Evolutionary conservation across 2,888 invertebrate genomes (phyloP), one percentile per base, ranked within the genome.

Genomic region (Physocephala rufipes): DNA sequence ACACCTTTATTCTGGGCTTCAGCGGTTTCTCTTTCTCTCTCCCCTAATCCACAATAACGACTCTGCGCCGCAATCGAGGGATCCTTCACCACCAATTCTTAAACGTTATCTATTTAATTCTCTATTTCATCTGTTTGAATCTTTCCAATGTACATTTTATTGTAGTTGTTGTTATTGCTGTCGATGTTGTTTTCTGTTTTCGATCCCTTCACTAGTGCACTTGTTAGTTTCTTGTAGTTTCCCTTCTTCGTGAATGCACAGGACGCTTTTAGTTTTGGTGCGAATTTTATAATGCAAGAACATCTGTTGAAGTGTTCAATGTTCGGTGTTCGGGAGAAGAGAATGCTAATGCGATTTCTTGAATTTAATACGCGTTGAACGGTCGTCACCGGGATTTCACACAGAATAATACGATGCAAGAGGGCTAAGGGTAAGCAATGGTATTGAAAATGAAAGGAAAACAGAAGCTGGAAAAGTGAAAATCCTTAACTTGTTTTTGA

Each of bases 261-360:
- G 71, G 78, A 78, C 76, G 81, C 83, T 81, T 83, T 80, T 83
- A 83, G 82, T 84, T 82, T 83, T 83, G 36, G 36, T 36, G 82
- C 82, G 83, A 83, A 84, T 84, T 81, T 78, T 75, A 81, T 68
- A 84, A 83, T 83, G 78, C 80, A 79, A 79, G 79, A 80, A 84
- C 85, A 84, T 85, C 84, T 84, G 85, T 36, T 36, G 36, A 36
- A 36, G 36, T 36, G 36, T 36, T 36, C 36, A 36, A 9, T 36
- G 36, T 36, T 7, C 36, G 36, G 36, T 36, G 36, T 83, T 84
- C 81, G 78, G 84, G 83, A 19, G 58, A 21, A 62, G 61, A 80
- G 73, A 77, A 76, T 79, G 79, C 78, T 81, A 82, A 82, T 82
- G 81, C 82, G 78, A 76, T 75, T 66, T 64, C 62, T 74, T 64